Evolutionary conservation across 2,113 vertebrate genomes (phyloP), one percentile per base, ranked within the genome.

Genomic region (Megaceryle maxima): DNA sequence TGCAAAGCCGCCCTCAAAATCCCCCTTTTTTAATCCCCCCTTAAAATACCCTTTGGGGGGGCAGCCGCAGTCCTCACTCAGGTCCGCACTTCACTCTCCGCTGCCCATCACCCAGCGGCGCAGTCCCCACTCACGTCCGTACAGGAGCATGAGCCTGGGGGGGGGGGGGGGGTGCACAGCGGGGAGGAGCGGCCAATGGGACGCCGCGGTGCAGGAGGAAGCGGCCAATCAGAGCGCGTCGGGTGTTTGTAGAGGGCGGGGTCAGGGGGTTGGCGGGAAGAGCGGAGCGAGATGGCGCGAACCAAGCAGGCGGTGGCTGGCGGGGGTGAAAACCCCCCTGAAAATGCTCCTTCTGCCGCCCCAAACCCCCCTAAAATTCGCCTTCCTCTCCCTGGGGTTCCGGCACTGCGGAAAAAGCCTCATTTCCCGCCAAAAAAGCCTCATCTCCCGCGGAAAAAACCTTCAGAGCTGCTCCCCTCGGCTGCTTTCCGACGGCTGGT

Each of bases 391-490:
- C 8, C 7, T 13, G 4, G 5, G 11, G 4, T 16, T 15, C 11
- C 22, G 22, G 1, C 19, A 4, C 50, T 22, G 7, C 10, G 15
- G 20, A 13, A 59, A 35, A 57, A 72, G 2, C 35, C 33, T 12
- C 0, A 0, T 11, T 4, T 9, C 15, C 48, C 25, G 8, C 11
- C 12, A 14, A 14, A 57, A 31, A 59, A 73, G 2, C 37, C 26
- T 11, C 0, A 0, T 10, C 4, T 10, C 13, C 10, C 9, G 2
- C 3, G 3, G 15, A 7, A 15, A 18, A 41, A 10, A 5, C 1
- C 0, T 3, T 9, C 9, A 3, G 3, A 20, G 7, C 14, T 63
- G 9, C 13, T 78, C 5, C 26, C 37, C 1, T 1, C 9, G 0
- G 53, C 12, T 3, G 43, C 15, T 31, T 68, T 66, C 3, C 3